Evolutionary conservation across 2,888 invertebrate species (phyloP), one percentile per base, ranked within the genome.

Genomic region (Holacanthella duospinosa): DNA sequence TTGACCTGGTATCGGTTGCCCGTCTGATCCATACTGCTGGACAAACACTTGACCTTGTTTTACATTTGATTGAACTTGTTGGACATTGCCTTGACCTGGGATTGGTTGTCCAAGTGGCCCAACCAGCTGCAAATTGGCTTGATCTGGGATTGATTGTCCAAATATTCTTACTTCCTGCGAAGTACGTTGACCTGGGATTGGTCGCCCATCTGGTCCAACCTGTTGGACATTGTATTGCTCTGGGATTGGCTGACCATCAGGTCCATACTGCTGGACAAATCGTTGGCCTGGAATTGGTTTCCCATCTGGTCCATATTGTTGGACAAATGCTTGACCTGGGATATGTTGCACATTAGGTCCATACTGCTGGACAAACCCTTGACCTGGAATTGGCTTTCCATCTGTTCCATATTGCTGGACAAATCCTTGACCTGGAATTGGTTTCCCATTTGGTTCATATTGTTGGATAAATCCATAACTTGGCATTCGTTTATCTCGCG

Each of bases 291-390:
- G 16, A 21, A 55, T 6, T 3, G 56, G 56, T 25, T 24, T 55
- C 1, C 64, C 64, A 61, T 64, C 57, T 2, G 9, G 60, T 3
- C 43, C 54, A 1, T 59, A 53, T 12, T 54, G 48, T 36, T 6
- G 36, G 16, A 12, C 16, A 6, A 6, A 6, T 16, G 19, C n/a
- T 21, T 59, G 43, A 6, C 48, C n/a, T 25, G 54, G 55, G 43
- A 55, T 29, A 6, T 24, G 56, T 27, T 60, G 60, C 2, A 60
- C 64, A 54, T 64, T 57, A 1, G 64, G 57, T 2, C 60, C 61
- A 43, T 26, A 9, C 1, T 55, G 25, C 4, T 21, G 2, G 1
- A 43, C 36, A 6, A 55, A 55, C 55, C 27, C 57, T 6, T 25
- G 27, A 21, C 44, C 61, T 4, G n/a, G 16, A 1, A 61, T 2